These are phyloP conservation scores for Globodera rostochiensis DNA, from an alignment of 1,140 invertebrate genomes.

Conservation along the genomic window DNA sequence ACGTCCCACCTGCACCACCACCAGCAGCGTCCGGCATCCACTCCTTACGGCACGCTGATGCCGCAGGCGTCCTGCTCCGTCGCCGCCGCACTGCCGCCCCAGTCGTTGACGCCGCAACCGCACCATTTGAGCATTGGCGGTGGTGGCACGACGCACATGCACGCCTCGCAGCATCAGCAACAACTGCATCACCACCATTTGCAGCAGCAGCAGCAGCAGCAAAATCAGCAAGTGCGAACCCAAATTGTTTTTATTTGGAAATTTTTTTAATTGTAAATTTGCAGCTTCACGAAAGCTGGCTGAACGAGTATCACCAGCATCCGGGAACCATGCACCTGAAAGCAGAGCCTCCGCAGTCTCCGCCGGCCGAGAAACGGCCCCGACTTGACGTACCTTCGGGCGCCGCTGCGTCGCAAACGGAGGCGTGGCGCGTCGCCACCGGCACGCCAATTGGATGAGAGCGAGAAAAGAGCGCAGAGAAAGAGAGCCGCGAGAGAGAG, in stretches of 20 bases:
- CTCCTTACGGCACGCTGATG: slow-evolving; percentile 47
- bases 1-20: slow-evolving; percentile 22
- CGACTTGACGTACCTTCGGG: slow-evolving; percentile 40
- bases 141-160: background rate
- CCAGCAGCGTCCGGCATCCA: slow-evolving; percentile 50
- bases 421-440: background rate
- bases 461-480: background rate
- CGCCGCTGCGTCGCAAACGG: background rate
- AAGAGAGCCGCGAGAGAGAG: background rate
- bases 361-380: slow-evolving; percentile 56
- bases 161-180: slow-evolving; percentile 32
- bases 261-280: no score
- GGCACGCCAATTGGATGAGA: background rate
- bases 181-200: slow-evolving; percentile 21
- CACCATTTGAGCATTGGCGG: slow-evolving; percentile 24
- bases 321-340: slow-evolving; percentile 47
- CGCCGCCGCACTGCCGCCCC: slow-evolving; percentile 38
- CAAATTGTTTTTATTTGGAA: background rate
- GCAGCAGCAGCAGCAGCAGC: slow-evolving; percentile 15
- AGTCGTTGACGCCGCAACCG: slow-evolving; percentile 54
- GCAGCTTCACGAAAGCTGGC: slow-evolving; percentile 32
- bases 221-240: slow-evolving; percentile 5
- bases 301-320: slow-evolving; percentile 29
- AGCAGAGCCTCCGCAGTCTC: slow-evolving; percentile 57
- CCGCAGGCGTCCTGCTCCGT: slow-evolving; percentile 45